Evolutionary conservation across 2,888 invertebrate species (phyloP).

Genomic region (Scaptomyza flava): DNA sequence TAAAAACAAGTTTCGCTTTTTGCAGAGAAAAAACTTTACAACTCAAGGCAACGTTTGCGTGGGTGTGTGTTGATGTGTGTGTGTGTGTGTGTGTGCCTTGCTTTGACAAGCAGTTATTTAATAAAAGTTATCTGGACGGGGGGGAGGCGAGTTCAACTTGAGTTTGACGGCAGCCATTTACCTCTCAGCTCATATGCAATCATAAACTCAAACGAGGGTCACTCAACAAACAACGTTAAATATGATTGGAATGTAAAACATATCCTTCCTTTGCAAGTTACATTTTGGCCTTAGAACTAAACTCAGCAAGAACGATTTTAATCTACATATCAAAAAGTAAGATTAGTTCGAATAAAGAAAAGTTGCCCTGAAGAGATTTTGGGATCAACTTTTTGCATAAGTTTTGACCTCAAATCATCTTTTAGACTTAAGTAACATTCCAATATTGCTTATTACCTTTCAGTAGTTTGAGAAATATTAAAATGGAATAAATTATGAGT

Average conservation of each 20-base stretch:
- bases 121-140: slow-evolving; percentile 60
- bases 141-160: slow-evolving; percentile 42
- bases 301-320: too few species aligned
- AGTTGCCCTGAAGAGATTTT: too few species aligned
- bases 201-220: slow-evolving; percentile 23
- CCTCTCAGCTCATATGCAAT: slow-evolving; percentile 35
- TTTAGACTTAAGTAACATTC: too few species aligned
- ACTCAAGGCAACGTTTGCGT: slow-evolving; percentile 47
- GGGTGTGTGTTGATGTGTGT: slow-evolving; percentile 10
- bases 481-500: too few species aligned
- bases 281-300: too few species aligned
- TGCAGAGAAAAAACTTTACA: slow-evolving; percentile 46
- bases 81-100: slow-evolving; percentile 30
- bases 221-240: background rate
- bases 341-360: too few species aligned
- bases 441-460: too few species aligned
- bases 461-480: too few species aligned
- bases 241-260: background rate
- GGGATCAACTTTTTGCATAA: too few species aligned
- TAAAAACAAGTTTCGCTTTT: slow-evolving; percentile 69
- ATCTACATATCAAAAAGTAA: too few species aligned
- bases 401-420: too few species aligned
- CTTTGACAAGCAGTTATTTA: slow-evolving; percentile 76
- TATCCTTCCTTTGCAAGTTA: background rate
- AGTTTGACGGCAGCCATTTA: slow-evolving; percentile 44